A percentile compares a stretch with the other conserved stretches of the same genome.
These are phyloP conservation scores for Bostrychus sinensis DNA, from an alignment of 2,113 vertebrate genomes.

Conservation along the genomic window DNA sequence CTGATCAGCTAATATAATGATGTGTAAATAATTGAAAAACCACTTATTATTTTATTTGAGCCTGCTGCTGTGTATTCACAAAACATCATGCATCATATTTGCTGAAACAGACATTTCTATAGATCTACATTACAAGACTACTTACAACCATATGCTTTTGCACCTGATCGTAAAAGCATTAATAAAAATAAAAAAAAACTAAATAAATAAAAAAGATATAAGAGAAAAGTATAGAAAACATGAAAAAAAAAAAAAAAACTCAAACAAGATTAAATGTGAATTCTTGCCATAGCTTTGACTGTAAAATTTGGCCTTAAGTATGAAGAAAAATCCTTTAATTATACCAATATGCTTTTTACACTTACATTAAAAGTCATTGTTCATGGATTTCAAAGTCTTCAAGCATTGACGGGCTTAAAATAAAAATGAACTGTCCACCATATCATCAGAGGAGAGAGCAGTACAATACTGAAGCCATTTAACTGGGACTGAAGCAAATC, in stretches of 20 bases:
- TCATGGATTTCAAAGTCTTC: conserved; percentile 30
- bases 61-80: not conserved
- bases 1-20: not conserved
- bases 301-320: conserved; percentile 14
- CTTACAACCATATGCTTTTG: not conserved
- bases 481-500: conserved; percentile 59
- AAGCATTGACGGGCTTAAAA: conserved; percentile 32
- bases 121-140: not conserved
- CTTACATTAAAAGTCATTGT: conserved; percentile 18
- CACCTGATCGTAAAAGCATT: no score
- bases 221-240: no score
- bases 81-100: not conserved
- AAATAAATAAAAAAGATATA: no score
- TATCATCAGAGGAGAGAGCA: conserved; percentile 61
- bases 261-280: not conserved
- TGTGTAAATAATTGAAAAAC: not conserved
- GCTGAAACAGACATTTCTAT: not conserved
- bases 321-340: not conserved
- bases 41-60: not conserved
- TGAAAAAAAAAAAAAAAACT: no score
- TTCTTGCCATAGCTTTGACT: conserved; percentile 1
- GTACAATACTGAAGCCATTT: conserved; percentile 62
- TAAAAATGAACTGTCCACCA: conserved; percentile 57
- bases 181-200: no score
- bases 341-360: conserved; percentile 28